These are phyloP conservation scores for Apeira syringaria DNA, from an alignment of 2,888 invertebrate species.

Conservation along the genomic window DNA sequence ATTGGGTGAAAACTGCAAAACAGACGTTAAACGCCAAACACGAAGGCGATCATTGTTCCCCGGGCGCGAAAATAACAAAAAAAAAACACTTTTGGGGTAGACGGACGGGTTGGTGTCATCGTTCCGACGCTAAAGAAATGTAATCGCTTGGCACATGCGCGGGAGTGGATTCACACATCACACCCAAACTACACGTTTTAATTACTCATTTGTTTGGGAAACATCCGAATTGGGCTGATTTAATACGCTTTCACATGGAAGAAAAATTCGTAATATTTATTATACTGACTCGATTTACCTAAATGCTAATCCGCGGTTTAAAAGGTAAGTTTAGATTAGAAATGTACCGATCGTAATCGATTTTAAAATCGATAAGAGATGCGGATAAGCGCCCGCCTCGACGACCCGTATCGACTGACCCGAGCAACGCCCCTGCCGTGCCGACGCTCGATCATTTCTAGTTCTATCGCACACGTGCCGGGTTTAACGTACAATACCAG, in stretches of 20 bases:
- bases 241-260: conserved; percentile 11
- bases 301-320: background rate
- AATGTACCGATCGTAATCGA: conserved; percentile 4
- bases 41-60: conserved; percentile 29
- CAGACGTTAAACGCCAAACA: background rate
- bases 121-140: conserved; percentile 72
- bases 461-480: conserved; percentile 46
- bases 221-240: conserved; percentile 25
- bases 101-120: conserved; percentile 70
- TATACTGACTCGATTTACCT: background rate
- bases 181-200: conserved; percentile 54
- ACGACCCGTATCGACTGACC: conserved; percentile 64
- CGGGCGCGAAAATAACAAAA: conserved; percentile 36
- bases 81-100: conserved; percentile 63
- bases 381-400: conserved; percentile 63
- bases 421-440: conserved; percentile 33
- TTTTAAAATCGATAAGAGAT: conserved; percentile 18
- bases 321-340: background rate
- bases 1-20: conserved; percentile 1
- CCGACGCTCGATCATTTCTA: conserved; percentile 50
- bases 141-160: conserved; percentile 72
- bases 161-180: conserved; percentile 59
- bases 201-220: conserved; percentile 45
- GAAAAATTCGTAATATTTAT: conserved; percentile 16
- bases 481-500: conserved; percentile 54